Conservation (phyloP, 2,797 vertebrate species). For the Scolopax rusticola region DNA sequence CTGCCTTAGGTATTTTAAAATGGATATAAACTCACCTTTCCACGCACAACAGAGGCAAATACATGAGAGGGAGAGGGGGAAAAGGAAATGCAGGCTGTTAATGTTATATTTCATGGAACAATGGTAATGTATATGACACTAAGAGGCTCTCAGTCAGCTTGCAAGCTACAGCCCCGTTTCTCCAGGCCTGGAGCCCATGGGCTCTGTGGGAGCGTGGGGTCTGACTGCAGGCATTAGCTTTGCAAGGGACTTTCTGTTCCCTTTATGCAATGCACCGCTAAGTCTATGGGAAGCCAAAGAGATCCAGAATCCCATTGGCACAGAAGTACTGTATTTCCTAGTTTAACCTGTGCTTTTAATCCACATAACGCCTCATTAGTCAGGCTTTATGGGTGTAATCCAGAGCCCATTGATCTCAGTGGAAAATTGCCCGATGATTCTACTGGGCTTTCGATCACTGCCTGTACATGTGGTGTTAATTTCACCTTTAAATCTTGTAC, state of each 20-base stretch:
- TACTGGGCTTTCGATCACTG: not conserved
- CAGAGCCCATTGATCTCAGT: constrained; percentile 45
- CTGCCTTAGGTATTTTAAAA: not conserved
- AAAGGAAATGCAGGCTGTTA: not conserved
- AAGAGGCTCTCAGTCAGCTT: not conserved
- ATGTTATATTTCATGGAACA: not conserved
- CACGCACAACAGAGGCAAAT: not conserved
- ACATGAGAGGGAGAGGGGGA: too few relatives aligned
- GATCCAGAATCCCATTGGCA: constrained; percentile 33
- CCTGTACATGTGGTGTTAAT: constrained; percentile 16
- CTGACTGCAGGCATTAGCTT: not conserved
- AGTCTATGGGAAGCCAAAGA: constrained; percentile 10
- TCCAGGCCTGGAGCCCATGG: not conserved
- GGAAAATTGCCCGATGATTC: constrained; percentile 32
- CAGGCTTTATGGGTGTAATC: constrained; percentile 52
- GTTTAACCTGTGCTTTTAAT: constrained; percentile 48
- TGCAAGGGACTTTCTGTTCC: not conserved
- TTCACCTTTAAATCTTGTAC: constrained; percentile 26
- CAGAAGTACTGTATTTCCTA: not conserved
- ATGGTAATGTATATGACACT: not conserved
- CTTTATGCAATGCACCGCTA: not conserved
- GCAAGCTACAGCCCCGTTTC: not conserved
- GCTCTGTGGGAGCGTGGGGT: not conserved
- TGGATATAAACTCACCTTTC: not conserved
- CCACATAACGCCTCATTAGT: not conserved